A percentile compares a stretch with the other conserved stretches of the same genome.
These are phyloP conservation scores for Oryzias dopingdopingensis DNA, from an alignment of 2,797 vertebrate genomes.

Conservation along the genomic window DNA sequence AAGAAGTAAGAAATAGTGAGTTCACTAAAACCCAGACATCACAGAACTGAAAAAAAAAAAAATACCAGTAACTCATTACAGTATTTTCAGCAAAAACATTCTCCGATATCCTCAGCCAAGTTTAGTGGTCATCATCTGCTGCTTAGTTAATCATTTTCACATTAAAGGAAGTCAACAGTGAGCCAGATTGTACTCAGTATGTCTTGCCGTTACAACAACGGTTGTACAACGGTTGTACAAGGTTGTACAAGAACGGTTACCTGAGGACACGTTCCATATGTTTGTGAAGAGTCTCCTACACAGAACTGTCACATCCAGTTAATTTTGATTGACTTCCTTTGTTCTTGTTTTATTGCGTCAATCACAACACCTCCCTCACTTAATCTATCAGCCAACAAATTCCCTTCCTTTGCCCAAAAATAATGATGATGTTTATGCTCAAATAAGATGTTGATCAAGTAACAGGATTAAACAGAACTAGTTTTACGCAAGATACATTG, in stretches of 20 bases:
- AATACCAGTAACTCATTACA: no score
- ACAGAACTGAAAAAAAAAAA: no score
- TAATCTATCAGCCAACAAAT: constrained; percentile 38
- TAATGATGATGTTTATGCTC: no score
- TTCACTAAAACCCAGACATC: no score
- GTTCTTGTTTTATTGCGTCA: constrained; percentile 65
- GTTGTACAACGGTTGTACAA: no score
- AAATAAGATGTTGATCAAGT: no score
- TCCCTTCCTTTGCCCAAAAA: constrained; percentile 10
- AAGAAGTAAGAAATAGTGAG: no score
- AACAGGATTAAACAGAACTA: no score
- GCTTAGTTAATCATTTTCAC: constrained; percentile 59
- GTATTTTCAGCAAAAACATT: constrained; percentile 31
- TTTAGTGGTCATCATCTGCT: constrained; percentile 52
- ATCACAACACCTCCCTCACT: constrained; percentile 42
- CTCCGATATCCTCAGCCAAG: constrained; percentile 41
- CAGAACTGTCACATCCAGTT: constrained; percentile 66
- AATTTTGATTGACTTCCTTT: constrained; percentile 68
- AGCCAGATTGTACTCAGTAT: constrained; percentile 52
- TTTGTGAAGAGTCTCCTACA: constrained; percentile 47
- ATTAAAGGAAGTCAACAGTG: constrained; percentile 29
- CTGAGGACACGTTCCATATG: constrained; percentile 62
- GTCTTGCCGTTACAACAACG: constrained; percentile 48
- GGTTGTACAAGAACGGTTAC: constrained; percentile 53
- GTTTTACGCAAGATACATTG: background rate